A percentile compares a stretch with the other conserved stretches of the same genome.
These are phyloP conservation scores for Malacoraja senta DNA, from an alignment of 2,797 vertebrate species.

Conservation along the genomic window DNA sequence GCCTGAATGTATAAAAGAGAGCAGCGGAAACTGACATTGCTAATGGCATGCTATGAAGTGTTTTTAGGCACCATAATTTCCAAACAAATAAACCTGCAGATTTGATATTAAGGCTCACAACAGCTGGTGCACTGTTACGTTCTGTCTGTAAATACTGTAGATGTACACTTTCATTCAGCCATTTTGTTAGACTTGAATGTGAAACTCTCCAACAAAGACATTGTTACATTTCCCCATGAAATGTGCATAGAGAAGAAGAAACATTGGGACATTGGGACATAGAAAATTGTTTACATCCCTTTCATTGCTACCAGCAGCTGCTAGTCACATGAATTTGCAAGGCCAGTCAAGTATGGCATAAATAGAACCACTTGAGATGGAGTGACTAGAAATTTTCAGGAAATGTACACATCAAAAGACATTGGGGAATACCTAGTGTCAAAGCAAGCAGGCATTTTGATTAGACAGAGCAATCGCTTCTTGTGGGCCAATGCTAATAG, in stretches of 20 bases:
- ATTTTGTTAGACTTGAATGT: slow-evolving; percentile 59
- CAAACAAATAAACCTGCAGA: slow-evolving; percentile 62
- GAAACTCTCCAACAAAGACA: slow-evolving; percentile 56
- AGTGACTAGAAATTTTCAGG: slow-evolving; percentile 50
- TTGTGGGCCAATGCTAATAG: neutral
- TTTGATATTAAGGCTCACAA: slow-evolving; percentile 59
- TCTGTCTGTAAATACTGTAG: slow-evolving; percentile 55
- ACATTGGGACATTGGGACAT: slow-evolving; percentile 48
- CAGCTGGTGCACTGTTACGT: slow-evolving; percentile 57
- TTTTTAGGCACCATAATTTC: slow-evolving; percentile 56
- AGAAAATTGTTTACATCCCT: slow-evolving; percentile 53
- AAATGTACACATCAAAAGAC: slow-evolving; percentile 25
- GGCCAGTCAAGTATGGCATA: slow-evolving; percentile 71
- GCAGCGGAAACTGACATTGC: slow-evolving; percentile 56
- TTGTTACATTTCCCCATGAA: slow-evolving; percentile 57
- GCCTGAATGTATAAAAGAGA: slow-evolving; percentile 61
- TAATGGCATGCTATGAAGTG: slow-evolving; percentile 60
- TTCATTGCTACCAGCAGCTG: slow-evolving; percentile 62
- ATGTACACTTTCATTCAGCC: slow-evolving; percentile 57
- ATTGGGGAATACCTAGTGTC: neutral
- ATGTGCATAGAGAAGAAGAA: slow-evolving; percentile 52
- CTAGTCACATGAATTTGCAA: slow-evolving; percentile 67
- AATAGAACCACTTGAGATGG: slow-evolving; percentile 71
- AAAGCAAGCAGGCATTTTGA: slow-evolving; percentile 21
- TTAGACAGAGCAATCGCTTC: neutral